Evolutionary conservation across 2,888 invertebrate genomes (phyloP), one percentile per base, ranked within the genome.

Genomic region (Marronus borbonicus): DNA sequence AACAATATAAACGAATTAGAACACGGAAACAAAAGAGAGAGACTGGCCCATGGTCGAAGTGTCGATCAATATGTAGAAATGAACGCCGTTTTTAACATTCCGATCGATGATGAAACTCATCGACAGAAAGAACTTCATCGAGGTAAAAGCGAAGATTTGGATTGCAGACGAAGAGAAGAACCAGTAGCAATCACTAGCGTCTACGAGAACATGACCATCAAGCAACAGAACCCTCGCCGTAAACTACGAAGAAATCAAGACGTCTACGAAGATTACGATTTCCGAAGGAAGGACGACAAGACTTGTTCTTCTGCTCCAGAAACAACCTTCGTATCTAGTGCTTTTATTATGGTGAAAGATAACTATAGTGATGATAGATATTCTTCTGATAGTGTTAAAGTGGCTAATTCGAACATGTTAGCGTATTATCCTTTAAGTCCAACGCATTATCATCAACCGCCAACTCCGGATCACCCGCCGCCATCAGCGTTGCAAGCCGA

Each of bases 391-490:
- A 39, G 66, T 91, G 91, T 4, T 80, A 81, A 36, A 78, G 78
- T 58, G 77, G 78, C 69, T 69, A 80, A 66, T 77, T 78, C 80
- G 76, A 78, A 81, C 65, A 77, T 76, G 69, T 69, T 76, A 24
- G 78, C 81, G 50, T 83, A 89, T 87, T 86, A 91, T 84, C 97
- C 97, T 0, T 90, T 95, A 83, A 97, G 96, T 83, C 97, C 97
- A 24, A 96, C 96, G 68, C 95, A 96, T 86, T 97, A 97, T 85
- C 92, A 93, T 75, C 97, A 97, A 88, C 97, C 97, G 12, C 96
- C 97, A 10, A 98, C 97, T 12, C 97, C 97, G 0, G 97, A 97
- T 84, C 97, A 97, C 89, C 97, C 97, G 3, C 97, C 98, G 1
- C 98, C 98, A 0, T 94, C 96, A 10, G 96, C 97, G 3, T 91